These are phyloP conservation scores for Meteorus sp. DNA, from an alignment of 1,140 invertebrate species.

Conservation along the genomic window DNA sequence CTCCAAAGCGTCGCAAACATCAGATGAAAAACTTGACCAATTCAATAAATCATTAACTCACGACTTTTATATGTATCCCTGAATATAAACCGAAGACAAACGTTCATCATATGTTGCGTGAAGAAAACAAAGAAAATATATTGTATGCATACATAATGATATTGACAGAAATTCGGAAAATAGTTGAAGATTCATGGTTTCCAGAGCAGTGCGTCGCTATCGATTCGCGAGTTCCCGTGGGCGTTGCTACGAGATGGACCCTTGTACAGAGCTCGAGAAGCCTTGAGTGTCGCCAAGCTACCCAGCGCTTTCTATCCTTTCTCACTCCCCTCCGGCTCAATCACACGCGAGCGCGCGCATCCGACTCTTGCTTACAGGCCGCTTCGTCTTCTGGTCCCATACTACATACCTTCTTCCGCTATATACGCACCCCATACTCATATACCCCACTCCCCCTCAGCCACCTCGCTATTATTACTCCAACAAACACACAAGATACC, in stretches of 20 bases:
- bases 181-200: slow-evolving; percentile 53
- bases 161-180: slow-evolving; percentile 46
- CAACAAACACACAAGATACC: slow-evolving; percentile 50
- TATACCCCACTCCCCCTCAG: slow-evolving; percentile 12
- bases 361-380: slow-evolving; percentile 23
- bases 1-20: too few species aligned
- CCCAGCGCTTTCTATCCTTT: slow-evolving; percentile 44
- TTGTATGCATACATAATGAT: not conserved
- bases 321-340: slow-evolving; percentile 37
- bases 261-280: slow-evolving; percentile 51
- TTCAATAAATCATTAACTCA: too few species aligned
- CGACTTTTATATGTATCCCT: too few species aligned
- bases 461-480: slow-evolving; percentile 45
- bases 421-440: slow-evolving; percentile 20
- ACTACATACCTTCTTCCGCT: slow-evolving; percentile 22
- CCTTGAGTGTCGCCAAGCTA: slow-evolving; percentile 60
- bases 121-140: not conserved
- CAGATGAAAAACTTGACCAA: too few species aligned
- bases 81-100: too few species aligned
- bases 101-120: not conserved
- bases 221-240: slow-evolving; percentile 59
- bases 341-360: slow-evolving; percentile 9
- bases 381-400: slow-evolving; percentile 32
- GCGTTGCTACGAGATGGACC: slow-evolving; percentile 62
- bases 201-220: slow-evolving; percentile 57